Conservation (phyloP, 35 echinoderm and acorn worm species). For the Eucidaris tribuloides region DNA sequence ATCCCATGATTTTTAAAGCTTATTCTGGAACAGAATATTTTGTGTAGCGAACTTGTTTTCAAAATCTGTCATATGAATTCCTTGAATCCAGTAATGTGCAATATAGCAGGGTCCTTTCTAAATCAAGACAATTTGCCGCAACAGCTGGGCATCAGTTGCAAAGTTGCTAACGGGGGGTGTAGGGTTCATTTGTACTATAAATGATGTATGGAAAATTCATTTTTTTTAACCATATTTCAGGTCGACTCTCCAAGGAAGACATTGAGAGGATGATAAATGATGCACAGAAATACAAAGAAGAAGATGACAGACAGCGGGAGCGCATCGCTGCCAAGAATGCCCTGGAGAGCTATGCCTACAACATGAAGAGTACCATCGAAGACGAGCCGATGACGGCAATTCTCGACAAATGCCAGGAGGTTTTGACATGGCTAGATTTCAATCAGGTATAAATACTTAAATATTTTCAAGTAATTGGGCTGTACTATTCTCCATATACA, state of each 20-base stretch:
- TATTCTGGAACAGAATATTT: too few relatives aligned
- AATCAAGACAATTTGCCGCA: too few relatives aligned
- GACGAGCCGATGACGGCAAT: slow-evolving; percentile 45
- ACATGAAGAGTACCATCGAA: slow-evolving; percentile 58
- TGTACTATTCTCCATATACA: not conserved
- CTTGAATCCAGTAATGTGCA: too few relatives aligned
- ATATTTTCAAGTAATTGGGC: not conserved
- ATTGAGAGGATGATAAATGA: slow-evolving; percentile 63
- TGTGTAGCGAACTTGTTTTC: too few relatives aligned
- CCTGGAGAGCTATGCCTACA: slow-evolving; percentile 64
- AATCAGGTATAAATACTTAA: slow-evolving; percentile 28
- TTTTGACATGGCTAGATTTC: slow-evolving; percentile 34
- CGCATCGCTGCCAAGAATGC: slow-evolving; percentile 43
- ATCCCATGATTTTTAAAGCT: too few relatives aligned
- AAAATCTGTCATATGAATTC: too few relatives aligned
- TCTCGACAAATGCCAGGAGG: slow-evolving; percentile 51
- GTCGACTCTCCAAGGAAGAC: slow-evolving; percentile 66
- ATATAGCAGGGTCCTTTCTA: too few relatives aligned
- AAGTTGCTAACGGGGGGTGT: too few relatives aligned
- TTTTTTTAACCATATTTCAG: not conserved
- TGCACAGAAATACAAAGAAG: slow-evolving; percentile 51
- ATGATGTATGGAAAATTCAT: too few relatives aligned
- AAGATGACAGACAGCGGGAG: slow-evolving; percentile 37
- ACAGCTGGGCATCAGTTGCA: too few relatives aligned
- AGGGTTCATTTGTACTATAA: too few relatives aligned